Percentiles rank a stretch among this genome's conserved stretches.
Evolutionary conservation across 1,140 invertebrate species (phyloP).

Genomic region (Melanaphis sacchari): DNA sequence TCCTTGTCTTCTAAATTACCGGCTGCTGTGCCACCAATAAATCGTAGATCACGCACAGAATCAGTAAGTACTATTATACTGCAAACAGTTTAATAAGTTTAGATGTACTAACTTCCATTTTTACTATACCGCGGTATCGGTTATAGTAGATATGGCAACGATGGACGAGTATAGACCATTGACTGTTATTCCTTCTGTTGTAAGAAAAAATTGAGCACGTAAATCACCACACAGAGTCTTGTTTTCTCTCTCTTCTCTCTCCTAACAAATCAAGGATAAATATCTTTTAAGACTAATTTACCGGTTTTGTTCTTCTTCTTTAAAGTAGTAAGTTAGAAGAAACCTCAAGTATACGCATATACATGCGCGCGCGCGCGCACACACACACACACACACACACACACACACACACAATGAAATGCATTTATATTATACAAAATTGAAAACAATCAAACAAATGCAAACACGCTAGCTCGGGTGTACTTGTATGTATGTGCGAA

Average conservation of each 20-base stretch:
- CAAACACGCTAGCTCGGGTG: background rate
- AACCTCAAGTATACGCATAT: background rate
- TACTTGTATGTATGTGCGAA: background rate
- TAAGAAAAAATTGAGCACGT: background rate
- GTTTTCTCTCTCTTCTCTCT: background rate
- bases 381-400: background rate
- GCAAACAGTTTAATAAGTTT: background rate
- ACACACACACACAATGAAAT: background rate
- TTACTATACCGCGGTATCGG: background rate
- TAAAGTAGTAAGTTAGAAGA: slow-evolving; percentile 20
- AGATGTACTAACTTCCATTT: background rate
- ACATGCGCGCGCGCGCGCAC: no score
- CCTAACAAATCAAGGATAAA: background rate
- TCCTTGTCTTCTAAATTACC: background rate
- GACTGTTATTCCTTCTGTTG: slow-evolving; percentile 6
- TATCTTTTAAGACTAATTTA: slow-evolving; percentile 48
- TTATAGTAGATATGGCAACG: background rate
- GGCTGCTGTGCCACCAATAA: background rate
- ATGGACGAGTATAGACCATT: no score
- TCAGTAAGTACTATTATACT: background rate
- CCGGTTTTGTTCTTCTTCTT: slow-evolving; percentile 37
- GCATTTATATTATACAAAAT: background rate
- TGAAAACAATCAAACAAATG: slow-evolving; percentile 8
- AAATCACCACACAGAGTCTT: slow-evolving; percentile 17
- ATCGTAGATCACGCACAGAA: background rate